Evolutionary conservation across 2,113 vertebrate species (phyloP).

Genomic region (Colaptes auratus): DNA sequence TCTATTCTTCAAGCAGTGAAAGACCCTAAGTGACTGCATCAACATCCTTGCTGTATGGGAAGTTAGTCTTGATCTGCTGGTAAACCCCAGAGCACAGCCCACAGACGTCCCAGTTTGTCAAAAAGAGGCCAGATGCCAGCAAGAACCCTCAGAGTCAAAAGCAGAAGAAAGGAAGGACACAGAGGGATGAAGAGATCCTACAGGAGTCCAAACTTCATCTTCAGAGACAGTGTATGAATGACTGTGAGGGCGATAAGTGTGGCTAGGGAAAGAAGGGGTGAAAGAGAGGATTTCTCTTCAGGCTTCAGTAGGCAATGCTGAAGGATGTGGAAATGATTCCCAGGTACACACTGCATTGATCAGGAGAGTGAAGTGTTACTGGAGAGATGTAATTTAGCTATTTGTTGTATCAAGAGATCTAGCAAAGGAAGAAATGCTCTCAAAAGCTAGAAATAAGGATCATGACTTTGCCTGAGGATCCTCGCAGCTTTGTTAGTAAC

Average conservation of each 20-base stretch:
- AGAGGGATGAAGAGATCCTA: background rate
- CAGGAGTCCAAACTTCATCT: background rate
- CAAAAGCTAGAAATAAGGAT: background rate
- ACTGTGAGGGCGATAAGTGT: background rate
- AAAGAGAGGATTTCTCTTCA: background rate
- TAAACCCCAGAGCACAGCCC: background rate
- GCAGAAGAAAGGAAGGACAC: background rate
- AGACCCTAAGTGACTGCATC: background rate
- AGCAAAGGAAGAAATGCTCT: background rate
- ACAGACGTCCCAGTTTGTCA: background rate
- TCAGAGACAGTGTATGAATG: background rate
- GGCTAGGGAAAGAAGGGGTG: background rate
- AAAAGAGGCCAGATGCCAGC: background rate
- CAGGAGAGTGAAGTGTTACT: background rate
- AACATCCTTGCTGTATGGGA: background rate
- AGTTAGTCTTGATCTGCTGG: background rate
- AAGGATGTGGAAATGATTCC: background rate
- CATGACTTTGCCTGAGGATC: background rate
- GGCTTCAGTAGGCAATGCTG: background rate
- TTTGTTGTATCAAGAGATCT: background rate
- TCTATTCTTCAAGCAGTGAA: background rate
- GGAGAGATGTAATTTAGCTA: background rate
- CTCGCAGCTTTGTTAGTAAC: background rate
- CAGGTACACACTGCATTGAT: background rate
- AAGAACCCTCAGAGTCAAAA: background rate